Percentiles rank a stretch among this genome's conserved stretches.
phyloP scores from a whole-genome alignment of 2,797 vertebrate species.

The Carapus acus region DNA sequence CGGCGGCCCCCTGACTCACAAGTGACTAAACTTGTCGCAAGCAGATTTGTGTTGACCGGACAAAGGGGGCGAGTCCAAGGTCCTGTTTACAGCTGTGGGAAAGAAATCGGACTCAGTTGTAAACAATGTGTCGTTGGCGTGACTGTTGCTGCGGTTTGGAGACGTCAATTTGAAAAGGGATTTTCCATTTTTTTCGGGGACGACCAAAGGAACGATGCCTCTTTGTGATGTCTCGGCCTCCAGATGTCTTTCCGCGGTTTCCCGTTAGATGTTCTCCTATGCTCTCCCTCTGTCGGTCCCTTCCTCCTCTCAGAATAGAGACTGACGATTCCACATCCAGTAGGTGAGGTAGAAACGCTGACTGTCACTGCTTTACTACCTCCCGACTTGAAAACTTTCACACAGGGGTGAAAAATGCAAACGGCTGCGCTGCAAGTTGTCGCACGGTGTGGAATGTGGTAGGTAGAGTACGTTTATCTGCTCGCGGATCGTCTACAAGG shows the following conservation, averaged over 20 bases:
- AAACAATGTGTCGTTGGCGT: conserved; percentile 1
- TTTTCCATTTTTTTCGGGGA: too few relatives aligned
- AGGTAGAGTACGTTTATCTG: background rate
- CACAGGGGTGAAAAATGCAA: conserved; percentile 38
- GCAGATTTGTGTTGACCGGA: background rate
- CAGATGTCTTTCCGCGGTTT: too few relatives aligned
- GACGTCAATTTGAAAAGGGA: too few relatives aligned
- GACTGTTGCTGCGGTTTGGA: background rate
- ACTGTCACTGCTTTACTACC: conserved; percentile 13
- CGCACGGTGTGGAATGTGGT: conserved; percentile 21
- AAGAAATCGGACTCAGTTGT: conserved; percentile 1
- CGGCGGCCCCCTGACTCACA: conserved; percentile 31
- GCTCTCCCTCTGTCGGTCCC: too few relatives aligned
- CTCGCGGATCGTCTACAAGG: background rate
- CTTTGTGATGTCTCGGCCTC: too few relatives aligned
- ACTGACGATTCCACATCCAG: too few relatives aligned
- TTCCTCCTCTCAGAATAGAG: too few relatives aligned
- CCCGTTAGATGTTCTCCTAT: too few relatives aligned
- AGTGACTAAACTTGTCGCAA: conserved; percentile 15
- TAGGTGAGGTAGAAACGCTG: conserved; percentile 3
- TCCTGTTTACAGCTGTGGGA: too few relatives aligned
- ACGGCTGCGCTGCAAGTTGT: conserved; percentile 23
- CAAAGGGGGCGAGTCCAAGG: conserved; percentile 3
- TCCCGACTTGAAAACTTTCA: conserved; percentile 29
- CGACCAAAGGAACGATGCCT: too few relatives aligned